These are phyloP conservation scores for Holotrichia oblita DNA, from an alignment of 1,140 invertebrate genomes.

Conservation along the genomic window DNA sequence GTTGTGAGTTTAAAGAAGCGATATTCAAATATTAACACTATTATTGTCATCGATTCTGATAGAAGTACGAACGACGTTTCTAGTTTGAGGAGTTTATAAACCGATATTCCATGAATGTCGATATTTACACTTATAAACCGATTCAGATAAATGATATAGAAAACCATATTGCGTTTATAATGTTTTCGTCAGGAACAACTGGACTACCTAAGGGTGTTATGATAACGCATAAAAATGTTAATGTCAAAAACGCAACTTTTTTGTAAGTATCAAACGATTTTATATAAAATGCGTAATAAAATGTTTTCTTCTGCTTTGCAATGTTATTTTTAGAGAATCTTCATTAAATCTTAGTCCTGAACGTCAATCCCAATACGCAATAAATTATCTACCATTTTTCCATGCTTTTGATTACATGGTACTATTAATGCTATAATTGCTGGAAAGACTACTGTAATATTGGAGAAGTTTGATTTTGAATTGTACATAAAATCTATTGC, in stretches of 20 bases:
- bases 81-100: not conserved
- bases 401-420: not conserved
- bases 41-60: constrained; percentile 47
- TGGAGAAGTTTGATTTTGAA: constrained; percentile 32
- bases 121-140: constrained; percentile 43
- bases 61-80: not conserved
- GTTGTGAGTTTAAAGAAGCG: constrained; percentile 46
- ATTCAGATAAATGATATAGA: constrained; percentile 40
- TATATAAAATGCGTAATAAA: no score
- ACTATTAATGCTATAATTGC: not conserved
- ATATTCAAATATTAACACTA: constrained; percentile 47
- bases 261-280: no score
- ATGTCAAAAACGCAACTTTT: constrained; percentile 8
- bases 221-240: constrained; percentile 69
- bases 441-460: constrained; percentile 10
- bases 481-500: constrained; percentile 41
- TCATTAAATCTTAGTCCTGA: not conserved
- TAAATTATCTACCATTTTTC: not conserved
- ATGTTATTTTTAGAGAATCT: not conserved
- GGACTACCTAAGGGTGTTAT: constrained; percentile 82
- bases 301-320: no score
- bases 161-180: constrained; percentile 57
- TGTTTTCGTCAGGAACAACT: constrained; percentile 73
- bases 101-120: not conserved
- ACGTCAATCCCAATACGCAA: not conserved